Evolutionary conservation across 1,140 invertebrate genomes (phyloP).

Genomic region (Teleopsis dalmanni): DNA sequence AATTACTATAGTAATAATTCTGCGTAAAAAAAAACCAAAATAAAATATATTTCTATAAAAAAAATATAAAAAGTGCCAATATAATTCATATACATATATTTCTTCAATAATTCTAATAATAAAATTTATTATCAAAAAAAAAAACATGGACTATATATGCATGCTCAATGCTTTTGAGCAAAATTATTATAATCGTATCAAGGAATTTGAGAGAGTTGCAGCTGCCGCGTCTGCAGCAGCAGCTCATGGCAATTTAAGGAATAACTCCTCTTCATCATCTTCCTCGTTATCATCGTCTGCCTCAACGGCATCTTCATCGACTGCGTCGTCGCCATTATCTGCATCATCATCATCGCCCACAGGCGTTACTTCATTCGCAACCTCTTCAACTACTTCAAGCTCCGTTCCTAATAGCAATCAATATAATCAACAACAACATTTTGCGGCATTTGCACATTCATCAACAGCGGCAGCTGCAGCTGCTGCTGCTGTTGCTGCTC

Average conservation of each 20-base stretch:
- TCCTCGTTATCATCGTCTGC: slow-evolving; percentile 1
- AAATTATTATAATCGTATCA: slow-evolving; percentile 29
- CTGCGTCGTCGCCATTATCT: neutral
- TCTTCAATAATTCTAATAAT: neutral
- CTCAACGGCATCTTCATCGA: slow-evolving; percentile 3
- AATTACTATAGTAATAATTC: too few species aligned
- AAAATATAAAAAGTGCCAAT: neutral
- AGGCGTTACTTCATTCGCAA: neutral
- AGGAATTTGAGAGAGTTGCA: slow-evolving; percentile 26
- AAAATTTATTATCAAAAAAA: neutral
- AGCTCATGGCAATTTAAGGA: slow-evolving; percentile 8
- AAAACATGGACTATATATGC: slow-evolving; percentile 31
- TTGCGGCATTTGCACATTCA: slow-evolving; percentile 4
- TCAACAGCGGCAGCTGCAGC: neutral
- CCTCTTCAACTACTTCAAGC: neutral
- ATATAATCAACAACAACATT: slow-evolving; percentile 8
- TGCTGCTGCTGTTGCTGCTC: slow-evolving; percentile 21
- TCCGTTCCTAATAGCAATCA: neutral
- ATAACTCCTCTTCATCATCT: slow-evolving; percentile 7
- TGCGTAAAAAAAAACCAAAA: neutral
- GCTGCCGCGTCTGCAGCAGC: slow-evolving; percentile 13
- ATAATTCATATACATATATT: neutral
- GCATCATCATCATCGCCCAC: neutral
- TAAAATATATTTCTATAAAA: neutral
- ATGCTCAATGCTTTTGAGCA: slow-evolving; percentile 34